These are phyloP conservation scores for Phyllotreta striolata DNA, from an alignment of 2,888 invertebrate species.

Conservation along the genomic window DNA sequence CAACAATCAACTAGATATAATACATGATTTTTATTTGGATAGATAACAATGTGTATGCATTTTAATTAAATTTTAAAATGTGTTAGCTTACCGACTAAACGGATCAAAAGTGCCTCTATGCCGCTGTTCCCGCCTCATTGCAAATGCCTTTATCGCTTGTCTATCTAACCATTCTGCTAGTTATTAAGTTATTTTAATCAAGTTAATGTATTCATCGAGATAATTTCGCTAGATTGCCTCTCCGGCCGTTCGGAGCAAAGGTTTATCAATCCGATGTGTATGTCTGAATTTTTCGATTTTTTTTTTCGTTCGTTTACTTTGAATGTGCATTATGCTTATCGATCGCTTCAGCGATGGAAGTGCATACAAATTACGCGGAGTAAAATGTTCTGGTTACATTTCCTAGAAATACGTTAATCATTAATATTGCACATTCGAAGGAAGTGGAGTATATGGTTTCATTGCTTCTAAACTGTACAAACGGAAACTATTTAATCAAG, in stretches of 20 bases:
- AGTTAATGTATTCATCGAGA: slow-evolving; percentile 30
- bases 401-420: too few relatives aligned
- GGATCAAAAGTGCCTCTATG: slow-evolving; percentile 49
- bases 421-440: too few relatives aligned
- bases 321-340: too few relatives aligned
- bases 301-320: slow-evolving; percentile 3
- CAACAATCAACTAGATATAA: too few relatives aligned
- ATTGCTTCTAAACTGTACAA: too few relatives aligned
- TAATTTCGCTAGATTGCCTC: slow-evolving; percentile 22
- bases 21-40: too few relatives aligned
- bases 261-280: slow-evolving; percentile 11
- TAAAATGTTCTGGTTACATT: too few relatives aligned
- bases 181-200: slow-evolving; percentile 34
- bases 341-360: too few relatives aligned
- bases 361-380: too few relatives aligned
- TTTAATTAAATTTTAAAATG: background rate
- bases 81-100: slow-evolving; percentile 34
- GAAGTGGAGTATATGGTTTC: too few relatives aligned
- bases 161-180: slow-evolving; percentile 30
- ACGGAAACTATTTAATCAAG: too few relatives aligned
- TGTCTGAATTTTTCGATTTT: slow-evolving; percentile 7
- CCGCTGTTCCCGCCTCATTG: slow-evolving; percentile 46
- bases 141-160: slow-evolving; percentile 33
- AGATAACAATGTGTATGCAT: too few relatives aligned
- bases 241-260: background rate